Evolutionary conservation across 2,888 invertebrate genomes (phyloP), one percentile per base, ranked within the genome.

Genomic region (Trichopria drosophilae): DNA sequence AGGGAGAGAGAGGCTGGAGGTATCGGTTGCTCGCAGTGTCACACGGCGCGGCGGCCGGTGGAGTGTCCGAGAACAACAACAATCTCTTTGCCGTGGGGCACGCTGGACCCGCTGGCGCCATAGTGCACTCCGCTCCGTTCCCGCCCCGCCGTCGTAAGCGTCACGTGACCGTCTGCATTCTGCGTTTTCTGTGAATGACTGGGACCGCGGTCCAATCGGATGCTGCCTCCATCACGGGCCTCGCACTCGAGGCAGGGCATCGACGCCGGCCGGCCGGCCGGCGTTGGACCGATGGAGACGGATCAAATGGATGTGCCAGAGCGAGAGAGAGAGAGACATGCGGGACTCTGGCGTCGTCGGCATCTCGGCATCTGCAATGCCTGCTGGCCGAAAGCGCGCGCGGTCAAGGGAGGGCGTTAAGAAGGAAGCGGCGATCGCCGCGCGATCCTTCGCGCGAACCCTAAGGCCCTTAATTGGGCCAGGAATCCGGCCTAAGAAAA

Each of bases 121-220:
- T 60, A 59, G 57, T 55, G 55, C 54, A 53, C 49, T 39, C 53
- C 54, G 53, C 45, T 53, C 51, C 46, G 28, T 34, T 41, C 41
- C 58, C 56, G 54, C 44, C 31, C 26, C 57, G 22, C 57, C 63
- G n/a, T n/a, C n/a, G n/a, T n/a, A n/a, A n/a, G n/a, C n/a, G n/a
- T n/a, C 63, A 63, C 65, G 62, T 64, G 65, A 62, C 55, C 62
- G 68, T 68, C 68, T 69, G 67, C 64, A 68, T 68, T 70, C 65
- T 67, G 65, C 63, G 65, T 66, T 73, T 73, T 73, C 72, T 68
- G 72, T 73, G 72, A 72, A 73, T 73, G 73, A 72, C 71, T 71
- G 61, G 57, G 50, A 50, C 49, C n/a, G n/a, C n/a, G n/a, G n/a
- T n/a, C n/a, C n/a, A n/a, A n/a, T n/a, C n/a, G n/a, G n/a, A n/a